phyloP scores from a whole-genome alignment of 2,113 vertebrate genomes.

The Chloroceryle aenea region DNA sequence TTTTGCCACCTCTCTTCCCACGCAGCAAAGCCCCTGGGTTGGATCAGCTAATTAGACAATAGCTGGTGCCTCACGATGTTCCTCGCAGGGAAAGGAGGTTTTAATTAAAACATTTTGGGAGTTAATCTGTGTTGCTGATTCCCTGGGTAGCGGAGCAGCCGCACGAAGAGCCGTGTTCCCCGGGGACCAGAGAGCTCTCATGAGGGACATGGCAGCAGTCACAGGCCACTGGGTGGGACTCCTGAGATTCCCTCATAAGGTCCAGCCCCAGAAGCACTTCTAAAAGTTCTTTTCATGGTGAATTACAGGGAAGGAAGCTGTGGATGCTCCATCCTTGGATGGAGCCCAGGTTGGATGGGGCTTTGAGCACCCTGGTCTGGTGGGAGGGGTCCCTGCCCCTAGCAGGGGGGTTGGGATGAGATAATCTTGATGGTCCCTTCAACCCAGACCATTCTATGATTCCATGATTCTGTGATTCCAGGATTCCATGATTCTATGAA shows the following conservation, averaged over 20 bases:
- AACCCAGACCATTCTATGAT: too few species aligned
- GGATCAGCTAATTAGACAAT: not conserved
- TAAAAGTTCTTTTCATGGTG: not conserved
- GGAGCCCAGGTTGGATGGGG: too few species aligned
- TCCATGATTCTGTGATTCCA: too few species aligned
- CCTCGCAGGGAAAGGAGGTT: not conserved
- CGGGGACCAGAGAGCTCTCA: not conserved
- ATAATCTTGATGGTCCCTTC: too few species aligned
- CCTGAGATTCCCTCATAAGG: not conserved
- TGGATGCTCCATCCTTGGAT: too few species aligned
- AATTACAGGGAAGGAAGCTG: too few species aligned
- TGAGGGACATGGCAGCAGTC: accelerated
- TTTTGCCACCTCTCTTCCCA: not conserved
- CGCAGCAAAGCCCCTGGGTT: not conserved
- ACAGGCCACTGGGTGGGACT: accelerated
- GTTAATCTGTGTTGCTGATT: not conserved
- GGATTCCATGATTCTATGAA: too few species aligned
- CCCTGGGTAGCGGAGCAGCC: not conserved
- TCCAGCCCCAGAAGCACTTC: not conserved
- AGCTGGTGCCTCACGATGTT: not conserved
- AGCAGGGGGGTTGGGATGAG: too few species aligned
- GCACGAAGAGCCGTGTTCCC: accelerated
- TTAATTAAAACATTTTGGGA: not conserved
- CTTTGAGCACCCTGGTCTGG: too few species aligned
- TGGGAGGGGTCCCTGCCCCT: too few species aligned